Evolutionary conservation across 2,113 vertebrate genomes (phyloP), one percentile per base, ranked within the genome.

Genomic region (Nematolebias whitei): DNA sequence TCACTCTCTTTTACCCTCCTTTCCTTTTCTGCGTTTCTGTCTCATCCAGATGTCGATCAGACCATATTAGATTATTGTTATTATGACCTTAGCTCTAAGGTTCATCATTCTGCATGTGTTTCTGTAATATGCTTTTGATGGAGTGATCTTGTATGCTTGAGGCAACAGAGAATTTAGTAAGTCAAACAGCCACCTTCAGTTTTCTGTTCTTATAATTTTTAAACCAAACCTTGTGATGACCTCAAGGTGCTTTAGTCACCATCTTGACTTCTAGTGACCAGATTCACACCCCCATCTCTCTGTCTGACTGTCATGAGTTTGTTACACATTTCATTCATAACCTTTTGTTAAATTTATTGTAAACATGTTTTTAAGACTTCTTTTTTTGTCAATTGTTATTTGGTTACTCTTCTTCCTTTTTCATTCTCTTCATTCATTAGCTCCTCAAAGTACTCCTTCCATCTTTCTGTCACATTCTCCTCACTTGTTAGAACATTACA

Each of bases 181-280:
- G 50, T 44, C 19, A 52, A 35, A 22, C 40, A 18, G 41, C 48
- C 19, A 10, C 5, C 70, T 32, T 12, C 53, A 16, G 60, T 74
- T 48, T 18, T 63, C 54, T 52, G 14, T 78, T 62, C 38, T 22
- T 32, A 29, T 58, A 56, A 29, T 40, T 26, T 50, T 56, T 26
- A 61, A 23, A 16, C 19, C 54, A 23, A 22, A 29, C 57, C 79
- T 65, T 75, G 68, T 75, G 66, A 77, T 64, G 45, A 26, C 73
- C 64, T 24, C 63, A 58, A 74, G 72, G 59, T 22, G 51, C 55
- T 43, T 7, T 16, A 58, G 71, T 80, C 77, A 80, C 57, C 82
- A 69, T 78, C 67, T 83, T 35, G 32, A 35, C 32, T 35, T 35
- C 32, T 43, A 16, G 52, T 20, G 12, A 29, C 3, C 65, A 29